Base-by-base conservation (phyloP, 2,888 invertebrate genomes). In the Mechanitis mazaeus region DNA sequence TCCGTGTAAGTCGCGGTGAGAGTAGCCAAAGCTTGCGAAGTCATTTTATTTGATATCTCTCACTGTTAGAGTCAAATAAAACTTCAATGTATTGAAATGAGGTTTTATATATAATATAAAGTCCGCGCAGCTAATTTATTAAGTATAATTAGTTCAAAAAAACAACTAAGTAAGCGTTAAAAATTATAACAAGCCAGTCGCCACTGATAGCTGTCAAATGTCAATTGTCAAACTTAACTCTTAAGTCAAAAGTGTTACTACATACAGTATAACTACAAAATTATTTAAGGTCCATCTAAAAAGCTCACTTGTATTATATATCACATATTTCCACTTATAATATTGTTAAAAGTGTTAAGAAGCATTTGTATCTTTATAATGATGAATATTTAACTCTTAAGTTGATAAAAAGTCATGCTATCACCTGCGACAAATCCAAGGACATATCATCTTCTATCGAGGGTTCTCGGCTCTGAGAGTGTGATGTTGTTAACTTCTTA, bases 1-100 rank as follows among this genome's bases (percentile, higher is more conserved):
- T 97, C 97, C 1, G 97, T 97, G 81, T 97, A 97, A 54, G 95
- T 95, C 38, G 96, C 97, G 58, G 96, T 97, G 70, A 97, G 90
- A 58, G 96, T 95, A 62, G 95, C 95, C 79, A 97, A 90, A 47
- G 96, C 96, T 79, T 91, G 90, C 3, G 90, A 90, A 56, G 91
- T 79, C 91, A 91, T 91, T 42, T 47, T 75, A 57, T 12, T 47
- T 3, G 31, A 9, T 50, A 42, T 28, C 31, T n/a, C 9, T 7
- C 31, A 50, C 50, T 50, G 7, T 50, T 31, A 28, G 50, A 50
- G 31, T 7, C 7, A 50, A 31, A 50, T 50, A 7, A 50, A 28
- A 31, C 28, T 50, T 11, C 1, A 31, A 6, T 31, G 31, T 42
- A 31, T 31, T 31, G 2, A 31, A 7, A 5, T 28, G 5, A 11